These are phyloP conservation scores for Drosophila dunni DNA, from an alignment of 1,140 invertebrate species.

Conservation along the genomic window DNA sequence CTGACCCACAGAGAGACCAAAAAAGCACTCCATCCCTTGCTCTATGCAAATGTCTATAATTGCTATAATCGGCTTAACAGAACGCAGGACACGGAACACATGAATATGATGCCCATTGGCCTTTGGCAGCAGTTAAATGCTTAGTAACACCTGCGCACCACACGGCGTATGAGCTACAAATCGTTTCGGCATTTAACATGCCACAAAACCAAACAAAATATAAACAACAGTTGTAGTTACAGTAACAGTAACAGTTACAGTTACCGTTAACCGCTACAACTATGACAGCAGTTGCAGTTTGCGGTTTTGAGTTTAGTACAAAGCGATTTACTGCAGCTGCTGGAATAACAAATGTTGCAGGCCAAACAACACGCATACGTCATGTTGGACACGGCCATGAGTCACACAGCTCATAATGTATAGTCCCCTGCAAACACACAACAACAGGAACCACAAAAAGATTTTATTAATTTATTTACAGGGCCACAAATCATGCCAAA, in stretches of 20 bases:
- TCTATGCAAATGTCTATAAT: conserved; percentile 42
- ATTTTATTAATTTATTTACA: conserved; percentile 38
- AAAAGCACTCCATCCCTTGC: conserved; percentile 6
- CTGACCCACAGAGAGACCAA: conserved; percentile 4
- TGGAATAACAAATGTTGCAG: conserved; percentile 56
- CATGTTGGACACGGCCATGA: conserved; percentile 56
- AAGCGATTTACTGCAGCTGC: conserved; percentile 60
- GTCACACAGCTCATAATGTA: conserved; percentile 16
- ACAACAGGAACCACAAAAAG: conserved; percentile 23
- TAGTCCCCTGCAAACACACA: conserved; percentile 1
- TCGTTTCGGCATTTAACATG: conserved; percentile 68
- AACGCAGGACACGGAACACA: not conserved
- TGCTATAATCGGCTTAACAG: conserved; percentile 69
- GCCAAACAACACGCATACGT: conserved; percentile 70
- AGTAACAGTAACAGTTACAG: conserved; percentile 2
- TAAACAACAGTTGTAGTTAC: conserved; percentile 1
- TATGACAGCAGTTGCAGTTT: conserved; percentile 22
- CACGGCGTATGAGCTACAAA: conserved; percentile 40
- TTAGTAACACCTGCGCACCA: conserved; percentile 44
- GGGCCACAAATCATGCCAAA: conserved; percentile 57
- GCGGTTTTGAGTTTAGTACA: conserved; percentile 4
- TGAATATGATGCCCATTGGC: not conserved
- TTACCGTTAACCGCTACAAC: conserved; percentile 11
- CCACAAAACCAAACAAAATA: conserved; percentile 14
- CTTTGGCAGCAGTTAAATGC: not conserved